Conservation (phyloP, 1,140 invertebrate genomes). For the Manduca sexta region DNA sequence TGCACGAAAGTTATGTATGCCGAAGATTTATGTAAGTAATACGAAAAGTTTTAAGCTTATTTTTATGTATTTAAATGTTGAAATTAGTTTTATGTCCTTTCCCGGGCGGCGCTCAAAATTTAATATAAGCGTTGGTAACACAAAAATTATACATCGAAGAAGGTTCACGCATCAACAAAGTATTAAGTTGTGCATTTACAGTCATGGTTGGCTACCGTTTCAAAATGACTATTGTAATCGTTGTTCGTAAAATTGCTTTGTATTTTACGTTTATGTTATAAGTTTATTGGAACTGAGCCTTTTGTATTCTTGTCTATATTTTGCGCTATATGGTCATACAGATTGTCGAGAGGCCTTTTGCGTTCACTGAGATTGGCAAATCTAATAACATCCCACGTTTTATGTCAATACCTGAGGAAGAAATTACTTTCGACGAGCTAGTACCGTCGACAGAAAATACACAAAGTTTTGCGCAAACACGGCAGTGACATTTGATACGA, state of each 20-base stretch:
- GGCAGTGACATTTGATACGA: slow-evolving; percentile 4
- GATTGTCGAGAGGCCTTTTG: not conserved
- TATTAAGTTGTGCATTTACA: too few relatives aligned
- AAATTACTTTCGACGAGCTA: slow-evolving; percentile 3
- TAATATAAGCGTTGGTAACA: not conserved
- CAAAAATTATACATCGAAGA: too few relatives aligned
- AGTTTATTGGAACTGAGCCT: too few relatives aligned
- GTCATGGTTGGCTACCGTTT: too few relatives aligned
- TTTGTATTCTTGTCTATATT: too few relatives aligned
- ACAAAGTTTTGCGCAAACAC: slow-evolving; percentile 5
- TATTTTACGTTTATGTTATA: too few relatives aligned
- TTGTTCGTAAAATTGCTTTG: too few relatives aligned
- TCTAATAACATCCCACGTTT: slow-evolving; percentile 10
- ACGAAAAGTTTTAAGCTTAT: slow-evolving; percentile 18
- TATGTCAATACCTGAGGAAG: not conserved
- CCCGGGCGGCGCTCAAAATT: slow-evolving; percentile 7
- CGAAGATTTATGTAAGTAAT: slow-evolving; percentile 16
- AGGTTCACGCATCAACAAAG: too few relatives aligned
- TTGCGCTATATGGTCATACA: not conserved
- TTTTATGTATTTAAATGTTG: slow-evolving; percentile 17
- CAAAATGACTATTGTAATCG: too few relatives aligned
- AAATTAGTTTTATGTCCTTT: slow-evolving; percentile 15
- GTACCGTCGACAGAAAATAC: slow-evolving; percentile 5
- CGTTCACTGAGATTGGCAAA: slow-evolving; percentile 3
- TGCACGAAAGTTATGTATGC: slow-evolving; percentile 12